phyloP scores from a whole-genome alignment of 2,797 vertebrate species.

The Odontamblyopus lacepedii region DNA sequence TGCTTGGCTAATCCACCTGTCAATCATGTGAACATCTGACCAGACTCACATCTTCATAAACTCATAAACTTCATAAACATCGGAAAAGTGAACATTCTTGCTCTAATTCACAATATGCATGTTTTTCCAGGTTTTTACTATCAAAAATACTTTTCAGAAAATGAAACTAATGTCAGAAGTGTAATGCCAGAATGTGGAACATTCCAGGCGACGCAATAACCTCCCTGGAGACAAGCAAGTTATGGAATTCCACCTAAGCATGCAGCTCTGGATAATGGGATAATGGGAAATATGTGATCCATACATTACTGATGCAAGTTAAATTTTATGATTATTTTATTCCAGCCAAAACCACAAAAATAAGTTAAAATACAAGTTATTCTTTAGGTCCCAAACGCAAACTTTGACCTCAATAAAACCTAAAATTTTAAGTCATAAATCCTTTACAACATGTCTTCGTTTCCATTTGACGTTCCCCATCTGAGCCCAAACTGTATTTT shows the following conservation, averaged over 20 bases:
- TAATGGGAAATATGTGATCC: background rate
- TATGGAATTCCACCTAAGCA: no score
- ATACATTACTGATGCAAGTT: background rate
- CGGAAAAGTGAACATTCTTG: no score
- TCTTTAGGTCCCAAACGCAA: background rate
- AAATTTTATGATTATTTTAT: background rate
- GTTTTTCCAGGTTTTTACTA: background rate
- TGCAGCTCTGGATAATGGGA: background rate
- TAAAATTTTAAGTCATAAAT: background rate
- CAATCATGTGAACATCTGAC: no score
- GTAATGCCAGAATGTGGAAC: no score
- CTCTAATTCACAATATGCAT: background rate
- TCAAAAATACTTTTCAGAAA: no score
- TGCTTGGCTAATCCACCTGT: no score
- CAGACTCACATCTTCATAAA: no score
- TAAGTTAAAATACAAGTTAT: no score
- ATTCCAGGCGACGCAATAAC: no score
- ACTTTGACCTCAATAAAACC: background rate
- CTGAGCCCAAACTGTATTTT: background rate
- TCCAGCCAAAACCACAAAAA: background rate
- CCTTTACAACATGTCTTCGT: background rate
- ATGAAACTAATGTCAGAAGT: no score
- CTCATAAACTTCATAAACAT: no score
- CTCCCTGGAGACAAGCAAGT: no score
- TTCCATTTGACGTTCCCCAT: constrained; percentile 1